A percentile compares a stretch with the other conserved stretches of the same genome.
Evolutionary conservation across 2,888 invertebrate species (phyloP).

Genomic region (Pimpla rufipes): DNA sequence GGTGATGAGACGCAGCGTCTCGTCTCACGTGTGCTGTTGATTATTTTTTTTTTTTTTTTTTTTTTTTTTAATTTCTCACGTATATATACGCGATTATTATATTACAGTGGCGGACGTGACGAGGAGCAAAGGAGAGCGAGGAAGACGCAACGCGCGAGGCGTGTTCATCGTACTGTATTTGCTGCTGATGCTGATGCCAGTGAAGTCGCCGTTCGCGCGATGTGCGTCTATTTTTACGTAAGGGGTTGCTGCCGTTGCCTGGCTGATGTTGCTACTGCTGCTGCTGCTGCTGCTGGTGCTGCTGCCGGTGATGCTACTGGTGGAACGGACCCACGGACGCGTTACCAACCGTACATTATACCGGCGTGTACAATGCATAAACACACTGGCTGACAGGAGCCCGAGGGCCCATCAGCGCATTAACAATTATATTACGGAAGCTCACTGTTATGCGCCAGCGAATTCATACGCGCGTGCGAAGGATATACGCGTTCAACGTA

Average conservation of each 20-base stretch:
- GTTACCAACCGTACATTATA: constrained; percentile 74
- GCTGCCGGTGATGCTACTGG: constrained; percentile 65
- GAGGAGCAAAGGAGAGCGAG: constrained; percentile 86
- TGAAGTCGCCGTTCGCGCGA: constrained; percentile 67
- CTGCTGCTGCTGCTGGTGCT: constrained; percentile 11
- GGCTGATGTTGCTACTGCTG: constrained; percentile 60
- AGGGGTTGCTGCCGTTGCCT: constrained; percentile 71
- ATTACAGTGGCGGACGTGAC: constrained; percentile 73
- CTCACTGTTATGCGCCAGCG: constrained; percentile 81
- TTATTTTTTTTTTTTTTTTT: constrained; percentile 31
- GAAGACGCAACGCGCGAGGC: constrained; percentile 87
- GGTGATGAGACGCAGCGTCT: constrained; percentile 65
- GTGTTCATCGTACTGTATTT: constrained; percentile 84
- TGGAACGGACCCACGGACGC: constrained; percentile 70
- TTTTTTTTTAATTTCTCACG: constrained; percentile 53
- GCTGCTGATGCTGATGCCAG: constrained; percentile 81
- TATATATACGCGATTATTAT: constrained; percentile 69
- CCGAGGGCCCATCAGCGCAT: constrained; percentile 83
- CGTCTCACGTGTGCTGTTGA: constrained; percentile 46
- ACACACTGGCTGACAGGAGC: constrained; percentile 74
- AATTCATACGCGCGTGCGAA: constrained; percentile 82
- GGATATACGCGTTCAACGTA: constrained; percentile 60
- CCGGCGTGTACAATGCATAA: constrained; percentile 79
- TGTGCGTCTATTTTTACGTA: constrained; percentile 82
- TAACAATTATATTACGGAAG: constrained; percentile 84